Conservation (phyloP, 2,113 vertebrate genomes). For the Hemiscyllium ocellatum region DNA sequence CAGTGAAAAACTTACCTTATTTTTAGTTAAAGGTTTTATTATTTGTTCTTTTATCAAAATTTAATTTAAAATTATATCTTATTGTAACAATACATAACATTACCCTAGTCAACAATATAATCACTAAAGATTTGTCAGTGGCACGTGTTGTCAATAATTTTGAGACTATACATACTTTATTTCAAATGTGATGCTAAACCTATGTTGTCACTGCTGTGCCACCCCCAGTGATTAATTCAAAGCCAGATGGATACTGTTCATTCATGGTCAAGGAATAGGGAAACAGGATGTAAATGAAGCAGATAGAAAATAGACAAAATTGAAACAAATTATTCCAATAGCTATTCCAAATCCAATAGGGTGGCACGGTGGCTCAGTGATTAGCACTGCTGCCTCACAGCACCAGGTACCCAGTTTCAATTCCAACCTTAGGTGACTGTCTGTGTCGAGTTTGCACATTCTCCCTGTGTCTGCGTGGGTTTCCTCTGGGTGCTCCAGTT, state of each 20-base stretch:
- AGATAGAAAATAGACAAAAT: neutral
- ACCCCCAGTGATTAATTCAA: neutral
- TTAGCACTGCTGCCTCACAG: too few species aligned
- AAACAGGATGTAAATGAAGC: neutral
- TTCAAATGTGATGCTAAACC: neutral
- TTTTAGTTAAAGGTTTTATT: neutral
- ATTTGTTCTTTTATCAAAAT: neutral
- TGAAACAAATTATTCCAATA: too few species aligned
- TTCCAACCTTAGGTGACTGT: too few species aligned
- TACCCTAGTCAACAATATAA: neutral
- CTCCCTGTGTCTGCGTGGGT: too few species aligned
- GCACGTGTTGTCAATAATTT: neutral
- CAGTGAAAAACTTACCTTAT: neutral
- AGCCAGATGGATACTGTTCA: neutral
- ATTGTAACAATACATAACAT: neutral
- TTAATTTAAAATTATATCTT: neutral
- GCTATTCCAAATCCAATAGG: too few species aligned
- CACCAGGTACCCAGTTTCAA: too few species aligned
- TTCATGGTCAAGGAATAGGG: neutral
- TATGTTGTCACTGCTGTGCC: neutral
- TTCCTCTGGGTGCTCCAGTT: too few species aligned
- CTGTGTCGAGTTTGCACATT: too few species aligned
- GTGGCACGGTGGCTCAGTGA: too few species aligned
- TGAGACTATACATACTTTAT: neutral
- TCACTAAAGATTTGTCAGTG: neutral